Percentiles rank a stretch among this genome's conserved stretches.
These are phyloP conservation scores for Sebastes itinus DNA, from an alignment of 2,797 vertebrate species.

Conservation along the genomic window DNA sequence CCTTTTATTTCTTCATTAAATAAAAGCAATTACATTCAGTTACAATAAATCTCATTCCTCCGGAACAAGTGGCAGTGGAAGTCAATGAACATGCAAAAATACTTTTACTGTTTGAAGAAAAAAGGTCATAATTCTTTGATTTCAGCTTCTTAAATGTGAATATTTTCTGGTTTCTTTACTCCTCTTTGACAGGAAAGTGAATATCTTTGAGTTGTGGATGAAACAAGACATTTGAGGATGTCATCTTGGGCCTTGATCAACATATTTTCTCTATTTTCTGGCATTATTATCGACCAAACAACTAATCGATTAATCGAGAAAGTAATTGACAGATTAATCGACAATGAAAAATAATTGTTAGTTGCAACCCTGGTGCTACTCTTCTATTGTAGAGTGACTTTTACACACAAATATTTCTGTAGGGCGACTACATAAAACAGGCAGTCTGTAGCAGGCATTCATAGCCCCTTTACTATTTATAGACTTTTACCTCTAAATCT, in stretches of 20 bases:
- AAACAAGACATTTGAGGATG: too few relatives aligned
- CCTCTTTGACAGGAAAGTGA: too few relatives aligned
- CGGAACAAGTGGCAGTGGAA: not conserved
- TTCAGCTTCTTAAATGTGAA: too few relatives aligned
- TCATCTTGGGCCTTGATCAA: too few relatives aligned
- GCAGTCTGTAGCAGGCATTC: not conserved
- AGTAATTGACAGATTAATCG: too few relatives aligned
- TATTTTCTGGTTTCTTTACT: too few relatives aligned
- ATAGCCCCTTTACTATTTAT: slow-evolving; percentile 20
- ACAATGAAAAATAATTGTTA: too few relatives aligned
- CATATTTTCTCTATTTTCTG: too few relatives aligned
- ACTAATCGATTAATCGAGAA: too few relatives aligned
- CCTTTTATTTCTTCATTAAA: not conserved
- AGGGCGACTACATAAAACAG: not conserved
- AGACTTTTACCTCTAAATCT: slow-evolving; percentile 6
- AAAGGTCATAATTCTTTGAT: too few relatives aligned
- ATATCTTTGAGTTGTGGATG: too few relatives aligned
- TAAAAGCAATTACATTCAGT: not conserved
- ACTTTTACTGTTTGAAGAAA: not conserved
- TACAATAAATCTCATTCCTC: not conserved
- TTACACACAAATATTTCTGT: not conserved
- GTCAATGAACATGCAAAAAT: not conserved
- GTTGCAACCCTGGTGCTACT: not conserved
- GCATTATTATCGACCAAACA: too few relatives aligned
- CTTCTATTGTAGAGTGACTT: not conserved